Conservation (phyloP, 2,888 invertebrate species). For the Lochmaea crataegi region DNA sequence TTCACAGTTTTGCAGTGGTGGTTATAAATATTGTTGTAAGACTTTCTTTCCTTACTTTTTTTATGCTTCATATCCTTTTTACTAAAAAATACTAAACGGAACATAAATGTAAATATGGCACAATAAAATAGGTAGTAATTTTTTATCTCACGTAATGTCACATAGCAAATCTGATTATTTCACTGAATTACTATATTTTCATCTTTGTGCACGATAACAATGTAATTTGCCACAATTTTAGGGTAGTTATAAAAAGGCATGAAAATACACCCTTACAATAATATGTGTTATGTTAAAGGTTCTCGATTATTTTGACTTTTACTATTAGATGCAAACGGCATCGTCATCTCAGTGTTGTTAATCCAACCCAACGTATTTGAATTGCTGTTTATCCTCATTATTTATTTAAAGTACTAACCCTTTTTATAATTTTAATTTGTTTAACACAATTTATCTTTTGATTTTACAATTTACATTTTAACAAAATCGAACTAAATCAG, state of each 20-base stretch:
- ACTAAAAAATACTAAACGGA: background rate
- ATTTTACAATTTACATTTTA: conserved; percentile 12
- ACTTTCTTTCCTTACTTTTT: no score
- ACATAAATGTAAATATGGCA: background rate
- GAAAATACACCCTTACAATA: conserved; percentile 1
- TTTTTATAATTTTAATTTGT: background rate
- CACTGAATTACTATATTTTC: conserved; percentile 17
- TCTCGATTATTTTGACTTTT: background rate
- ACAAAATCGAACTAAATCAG: background rate
- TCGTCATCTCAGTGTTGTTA: background rate
- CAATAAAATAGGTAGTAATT: background rate
- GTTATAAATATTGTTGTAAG: no score
- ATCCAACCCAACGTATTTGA: background rate
- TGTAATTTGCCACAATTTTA: conserved; percentile 21
- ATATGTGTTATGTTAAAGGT: background rate
- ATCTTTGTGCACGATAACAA: conserved; percentile 14
- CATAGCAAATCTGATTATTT: conserved; percentile 3
- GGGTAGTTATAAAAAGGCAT: conserved; percentile 22
- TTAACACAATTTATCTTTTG: conserved; percentile 1
- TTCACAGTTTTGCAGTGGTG: no score
- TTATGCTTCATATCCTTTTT: no score
- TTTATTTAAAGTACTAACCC: background rate
- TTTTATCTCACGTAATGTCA: conserved; percentile 1
- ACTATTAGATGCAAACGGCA: background rate
- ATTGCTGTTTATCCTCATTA: background rate